Evolutionary conservation across 1,140 invertebrate species (phyloP).

Genomic region (Hylyphantes graminicola): DNA sequence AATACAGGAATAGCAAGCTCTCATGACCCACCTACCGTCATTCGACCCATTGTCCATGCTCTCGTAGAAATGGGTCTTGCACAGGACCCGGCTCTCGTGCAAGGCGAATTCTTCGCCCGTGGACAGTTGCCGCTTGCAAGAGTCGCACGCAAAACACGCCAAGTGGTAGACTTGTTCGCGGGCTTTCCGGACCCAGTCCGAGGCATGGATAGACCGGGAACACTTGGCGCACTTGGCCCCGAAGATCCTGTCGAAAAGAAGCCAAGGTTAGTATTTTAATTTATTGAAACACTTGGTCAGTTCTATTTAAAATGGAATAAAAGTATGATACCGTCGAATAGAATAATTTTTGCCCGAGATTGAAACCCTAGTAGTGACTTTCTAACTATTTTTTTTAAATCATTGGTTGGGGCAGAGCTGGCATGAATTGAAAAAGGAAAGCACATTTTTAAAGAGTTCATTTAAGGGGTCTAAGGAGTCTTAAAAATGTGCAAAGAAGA

Average conservation of each 20-base stretch:
- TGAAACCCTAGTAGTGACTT: too few relatives aligned
- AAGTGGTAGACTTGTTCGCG: conserved; percentile 95
- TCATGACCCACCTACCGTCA: conserved; percentile 59
- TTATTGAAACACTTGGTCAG: too few relatives aligned
- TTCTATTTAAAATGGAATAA: too few relatives aligned
- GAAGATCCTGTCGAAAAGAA: conserved; percentile 79
- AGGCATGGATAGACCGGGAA: conserved; percentile 87
- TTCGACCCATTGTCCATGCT: conserved; percentile 56
- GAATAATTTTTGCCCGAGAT: too few relatives aligned
- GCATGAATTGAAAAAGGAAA: too few relatives aligned
- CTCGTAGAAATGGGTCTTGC: conserved; percentile 70
- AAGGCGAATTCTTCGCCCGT: conserved; percentile 98
- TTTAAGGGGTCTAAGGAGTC: too few relatives aligned
- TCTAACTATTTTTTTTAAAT: too few relatives aligned
- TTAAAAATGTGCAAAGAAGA: too few relatives aligned
- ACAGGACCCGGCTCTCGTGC: conserved; percentile 70
- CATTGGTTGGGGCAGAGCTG: too few relatives aligned
- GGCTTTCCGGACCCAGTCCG: conserved; percentile 97
- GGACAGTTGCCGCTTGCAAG: conserved; percentile 94
- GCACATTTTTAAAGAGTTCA: too few relatives aligned
- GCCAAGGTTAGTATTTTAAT: neutral
- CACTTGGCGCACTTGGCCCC: conserved; percentile 97
- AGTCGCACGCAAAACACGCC: conserved; percentile 98
- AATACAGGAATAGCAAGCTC: conserved; percentile 29
- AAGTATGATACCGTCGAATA: too few relatives aligned